Evolutionary conservation across 2,888 invertebrate genomes (phyloP).

Genomic region (Alviniconcha strummeri): DNA sequence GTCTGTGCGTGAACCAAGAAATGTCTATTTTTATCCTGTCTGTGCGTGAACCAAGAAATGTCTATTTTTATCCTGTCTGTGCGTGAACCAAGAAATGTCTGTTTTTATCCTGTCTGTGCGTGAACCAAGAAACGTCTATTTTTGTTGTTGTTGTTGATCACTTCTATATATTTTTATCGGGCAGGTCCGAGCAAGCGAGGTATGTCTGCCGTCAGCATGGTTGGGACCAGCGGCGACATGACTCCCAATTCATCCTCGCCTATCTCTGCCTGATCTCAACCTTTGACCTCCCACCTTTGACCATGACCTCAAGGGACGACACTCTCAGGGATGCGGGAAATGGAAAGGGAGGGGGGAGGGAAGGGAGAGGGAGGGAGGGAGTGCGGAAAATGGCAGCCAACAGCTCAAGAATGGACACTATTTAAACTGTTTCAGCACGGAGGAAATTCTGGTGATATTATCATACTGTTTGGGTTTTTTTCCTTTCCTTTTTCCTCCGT

Average conservation of each 20-base stretch:
- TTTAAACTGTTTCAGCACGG: not conserved
- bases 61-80: not conserved
- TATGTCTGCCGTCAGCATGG: constrained; percentile 46
- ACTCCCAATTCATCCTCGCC: constrained; percentile 73
- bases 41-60: not conserved
- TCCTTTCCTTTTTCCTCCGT: not conserved
- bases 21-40: too few species aligned
- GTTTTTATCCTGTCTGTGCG: not conserved
- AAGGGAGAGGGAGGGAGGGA: not conserved
- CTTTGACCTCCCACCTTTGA: constrained; percentile 21
- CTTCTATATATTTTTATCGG: too few species aligned
- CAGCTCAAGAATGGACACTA: not conserved
- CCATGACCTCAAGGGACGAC: constrained; percentile 25
- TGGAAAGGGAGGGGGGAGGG: not conserved
- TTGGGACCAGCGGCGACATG: constrained; percentile 71
- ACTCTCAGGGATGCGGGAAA: constrained; percentile 21
- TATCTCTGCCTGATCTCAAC: constrained; percentile 52
- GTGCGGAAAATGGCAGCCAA: not conserved
- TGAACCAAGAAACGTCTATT: not conserved
- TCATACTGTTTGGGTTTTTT: not conserved
- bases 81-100: not conserved
- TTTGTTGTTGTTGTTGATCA: not conserved
- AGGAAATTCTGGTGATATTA: not conserved
- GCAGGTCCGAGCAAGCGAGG: constrained; percentile 56
- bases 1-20: too few species aligned